These are phyloP conservation scores for Drosophila melanogaster DNA, from an alignment of 1,140 invertebrate genomes.

Conservation along the genomic window Release_6_plus_ISO1_MT NT_033779.5:2501501-2502000, in stretches of 20 bases:
- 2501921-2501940: slow-evolving; percentile 3
- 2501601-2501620: slow-evolving; percentile 20
- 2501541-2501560: slow-evolving; percentile 80
- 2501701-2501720: slow-evolving; percentile 46
- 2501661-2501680: slow-evolving; percentile 39
- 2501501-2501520: slow-evolving; percentile 4
- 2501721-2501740: slow-evolving; percentile 18
- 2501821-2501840: slow-evolving; percentile 81
- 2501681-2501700: slow-evolving; percentile 42
- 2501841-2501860: slow-evolving; percentile 78
- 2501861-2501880: slow-evolving; percentile 80
- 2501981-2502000: too few relatives aligned
- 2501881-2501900: slow-evolving; percentile 77
- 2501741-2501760: slow-evolving; percentile 16
- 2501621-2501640: slow-evolving; percentile 16
- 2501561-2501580: slow-evolving; percentile 35
- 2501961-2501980: background rate
- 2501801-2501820: slow-evolving; percentile 81
- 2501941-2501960: background rate
- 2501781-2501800: slow-evolving; percentile 71
- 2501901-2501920: slow-evolving; percentile 33
- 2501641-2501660: slow-evolving; percentile 64
- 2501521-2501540: slow-evolving; percentile 19
- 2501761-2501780: slow-evolving; percentile 20
- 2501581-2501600: slow-evolving; percentile 53